Evolutionary conservation across 2,888 invertebrate species (phyloP).

Genomic region (Spatulosminthurus flaviceps): DNA sequence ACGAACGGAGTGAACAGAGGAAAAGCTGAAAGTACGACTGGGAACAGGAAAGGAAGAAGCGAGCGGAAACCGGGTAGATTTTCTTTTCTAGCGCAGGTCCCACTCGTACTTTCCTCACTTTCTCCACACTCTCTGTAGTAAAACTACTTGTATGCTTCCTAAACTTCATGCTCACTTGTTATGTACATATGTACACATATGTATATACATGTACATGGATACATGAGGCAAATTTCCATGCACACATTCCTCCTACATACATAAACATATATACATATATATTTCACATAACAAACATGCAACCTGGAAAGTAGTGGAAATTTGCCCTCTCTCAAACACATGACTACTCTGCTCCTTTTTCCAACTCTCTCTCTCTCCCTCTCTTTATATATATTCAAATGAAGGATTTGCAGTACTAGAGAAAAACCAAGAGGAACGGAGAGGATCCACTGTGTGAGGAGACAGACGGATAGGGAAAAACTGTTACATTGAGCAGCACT

Average conservation of each 20-base stretch:
- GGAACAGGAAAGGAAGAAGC: no score
- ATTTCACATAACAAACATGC: no score
- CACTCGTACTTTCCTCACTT: no score
- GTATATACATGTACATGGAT: background rate
- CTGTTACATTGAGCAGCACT: no score
- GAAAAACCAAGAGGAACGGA: background rate
- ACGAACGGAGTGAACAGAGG: background rate
- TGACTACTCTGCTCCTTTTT: background rate
- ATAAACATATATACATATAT: no score
- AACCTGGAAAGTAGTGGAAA: background rate
- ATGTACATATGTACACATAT: background rate
- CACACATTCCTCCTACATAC: no score
- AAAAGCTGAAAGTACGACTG: background rate
- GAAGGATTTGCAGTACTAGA: background rate
- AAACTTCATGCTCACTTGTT: no score
- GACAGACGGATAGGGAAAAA: background rate
- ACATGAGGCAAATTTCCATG: no score
- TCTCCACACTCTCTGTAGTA: background rate
- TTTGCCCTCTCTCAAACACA: background rate
- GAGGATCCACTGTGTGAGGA: background rate
- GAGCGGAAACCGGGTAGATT: slow-evolving; percentile 6
- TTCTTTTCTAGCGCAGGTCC: slow-evolving; percentile 6
- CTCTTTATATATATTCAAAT: background rate
- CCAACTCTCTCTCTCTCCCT: no score
- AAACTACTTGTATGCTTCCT: no score